These are phyloP conservation scores for Glossosoma conforme DNA, from an alignment of 1,140 invertebrate genomes.

Conservation along the genomic window DNA sequence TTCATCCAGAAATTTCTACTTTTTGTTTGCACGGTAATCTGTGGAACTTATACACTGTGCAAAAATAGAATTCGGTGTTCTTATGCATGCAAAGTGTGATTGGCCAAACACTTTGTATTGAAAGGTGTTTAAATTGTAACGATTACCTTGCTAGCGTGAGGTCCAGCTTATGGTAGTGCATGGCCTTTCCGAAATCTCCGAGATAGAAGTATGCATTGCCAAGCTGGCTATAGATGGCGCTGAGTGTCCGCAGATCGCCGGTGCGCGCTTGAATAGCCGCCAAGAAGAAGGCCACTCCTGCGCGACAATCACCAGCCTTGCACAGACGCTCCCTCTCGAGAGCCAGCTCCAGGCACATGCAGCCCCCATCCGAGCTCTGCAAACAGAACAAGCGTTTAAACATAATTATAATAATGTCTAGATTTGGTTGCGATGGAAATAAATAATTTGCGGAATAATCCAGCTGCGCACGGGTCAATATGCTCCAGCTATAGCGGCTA, in stretches of 20 bases:
- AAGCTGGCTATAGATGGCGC: slow-evolving; percentile 96
- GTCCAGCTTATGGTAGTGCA: slow-evolving; percentile 96
- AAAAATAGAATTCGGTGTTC: too few species aligned
- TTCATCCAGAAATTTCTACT: too few species aligned
- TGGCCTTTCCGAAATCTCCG: slow-evolving; percentile 94
- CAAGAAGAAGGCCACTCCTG: slow-evolving; percentile 96
- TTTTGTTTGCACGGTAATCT: too few species aligned
- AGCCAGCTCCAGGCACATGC: slow-evolving; percentile 88
- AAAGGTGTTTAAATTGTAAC: background rate
- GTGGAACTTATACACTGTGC: too few species aligned
- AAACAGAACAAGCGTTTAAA: slow-evolving; percentile 26
- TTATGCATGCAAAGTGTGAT: too few species aligned
- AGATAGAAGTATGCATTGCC: slow-evolving; percentile 99
- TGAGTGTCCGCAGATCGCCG: slow-evolving; percentile 86
- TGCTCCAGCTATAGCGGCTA: too few species aligned
- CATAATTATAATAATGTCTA: too few species aligned
- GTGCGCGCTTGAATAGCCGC: slow-evolving; percentile 89
- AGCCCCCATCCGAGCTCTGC: slow-evolving; percentile 66
- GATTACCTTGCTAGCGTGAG: slow-evolving; percentile 82
- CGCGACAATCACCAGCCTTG: slow-evolving; percentile 90
- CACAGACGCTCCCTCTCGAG: slow-evolving; percentile 94
- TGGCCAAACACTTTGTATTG: too few species aligned
- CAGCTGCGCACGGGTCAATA: background rate
- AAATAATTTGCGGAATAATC: background rate
- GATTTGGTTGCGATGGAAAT: slow-evolving; percentile 1